Evolutionary conservation across 2,113 vertebrate genomes (phyloP).

Genomic region (Dunckerocampus dactyliophorus): DNA sequence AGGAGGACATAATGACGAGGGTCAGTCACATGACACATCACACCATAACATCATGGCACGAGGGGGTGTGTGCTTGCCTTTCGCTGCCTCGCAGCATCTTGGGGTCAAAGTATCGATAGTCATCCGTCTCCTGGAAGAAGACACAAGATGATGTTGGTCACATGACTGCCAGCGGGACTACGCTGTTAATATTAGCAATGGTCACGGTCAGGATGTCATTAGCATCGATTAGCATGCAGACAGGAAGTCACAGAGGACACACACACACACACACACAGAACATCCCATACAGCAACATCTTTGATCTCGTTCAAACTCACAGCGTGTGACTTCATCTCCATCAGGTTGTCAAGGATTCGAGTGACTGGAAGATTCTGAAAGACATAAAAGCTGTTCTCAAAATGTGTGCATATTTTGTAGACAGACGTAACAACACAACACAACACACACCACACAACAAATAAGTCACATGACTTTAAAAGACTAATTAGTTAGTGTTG

Average conservation of each 20-base stretch:
- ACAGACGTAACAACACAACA: no score
- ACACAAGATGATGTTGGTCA: not conserved
- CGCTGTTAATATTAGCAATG: not conserved
- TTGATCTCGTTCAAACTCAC: constrained; percentile 65
- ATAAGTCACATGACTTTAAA: no score
- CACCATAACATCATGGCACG: constrained; percentile 1
- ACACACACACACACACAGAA: constrained; percentile 3
- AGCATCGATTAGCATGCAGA: not conserved
- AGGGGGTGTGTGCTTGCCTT: constrained; percentile 71
- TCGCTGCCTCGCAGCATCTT: constrained; percentile 96
- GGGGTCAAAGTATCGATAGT: constrained; percentile 97
- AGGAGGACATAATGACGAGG: constrained; percentile 24
- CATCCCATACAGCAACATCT: constrained; percentile 6
- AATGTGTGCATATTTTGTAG: not conserved
- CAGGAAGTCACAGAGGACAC: not conserved
- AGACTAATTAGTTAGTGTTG: no score
- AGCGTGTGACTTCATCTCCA: constrained; percentile 94
- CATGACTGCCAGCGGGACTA: no score
- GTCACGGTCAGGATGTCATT: not conserved
- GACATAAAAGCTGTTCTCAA: constrained; percentile 21
- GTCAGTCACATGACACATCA: no score
- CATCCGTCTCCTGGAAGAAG: constrained; percentile 87
- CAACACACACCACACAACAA: no score
- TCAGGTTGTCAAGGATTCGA: constrained; percentile 88
- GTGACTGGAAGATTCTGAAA: constrained; percentile 89